These are phyloP conservation scores for Cydia fagiglandana DNA, from an alignment of 1,140 invertebrate genomes.

Conservation along the genomic window DNA sequence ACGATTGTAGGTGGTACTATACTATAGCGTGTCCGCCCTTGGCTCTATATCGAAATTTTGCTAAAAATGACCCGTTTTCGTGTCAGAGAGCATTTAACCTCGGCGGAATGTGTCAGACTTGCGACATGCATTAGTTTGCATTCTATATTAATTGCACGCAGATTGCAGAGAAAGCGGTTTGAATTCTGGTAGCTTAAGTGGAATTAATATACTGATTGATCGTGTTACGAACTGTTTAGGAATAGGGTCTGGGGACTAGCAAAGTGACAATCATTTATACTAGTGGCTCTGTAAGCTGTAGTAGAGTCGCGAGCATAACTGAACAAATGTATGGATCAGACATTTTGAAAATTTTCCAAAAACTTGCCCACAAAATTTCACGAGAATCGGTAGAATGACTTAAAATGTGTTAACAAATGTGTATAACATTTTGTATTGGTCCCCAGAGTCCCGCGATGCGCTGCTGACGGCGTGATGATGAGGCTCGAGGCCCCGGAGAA, in stretches of 20 bases:
- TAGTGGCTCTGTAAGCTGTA: too few relatives aligned
- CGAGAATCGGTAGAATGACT: too few relatives aligned
- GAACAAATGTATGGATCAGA: too few relatives aligned
- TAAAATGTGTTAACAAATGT: background rate
- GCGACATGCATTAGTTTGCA: background rate
- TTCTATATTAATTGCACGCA: background rate
- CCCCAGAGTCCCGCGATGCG: constrained; percentile 56
- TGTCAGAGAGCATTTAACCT: background rate
- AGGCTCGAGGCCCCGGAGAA: constrained; percentile 68
- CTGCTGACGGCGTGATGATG: constrained; percentile 72
- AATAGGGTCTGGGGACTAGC: too few relatives aligned
- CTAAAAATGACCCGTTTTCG: background rate
- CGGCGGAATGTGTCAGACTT: background rate
- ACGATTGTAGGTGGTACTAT: too few relatives aligned
- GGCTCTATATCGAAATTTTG: background rate
- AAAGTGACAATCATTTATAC: too few relatives aligned
- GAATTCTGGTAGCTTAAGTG: background rate
- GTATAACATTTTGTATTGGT: background rate
- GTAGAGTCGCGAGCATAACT: too few relatives aligned
- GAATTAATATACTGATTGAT: background rate
- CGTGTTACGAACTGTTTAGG: background rate
- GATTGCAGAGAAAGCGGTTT: background rate
- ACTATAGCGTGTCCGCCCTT: too few relatives aligned
- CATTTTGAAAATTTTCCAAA: too few relatives aligned
- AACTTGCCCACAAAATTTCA: too few relatives aligned